Evolutionary conservation across 2,888 invertebrate species (phyloP), one percentile per base, ranked within the genome.

Genomic region (Meta bourneti): DNA sequence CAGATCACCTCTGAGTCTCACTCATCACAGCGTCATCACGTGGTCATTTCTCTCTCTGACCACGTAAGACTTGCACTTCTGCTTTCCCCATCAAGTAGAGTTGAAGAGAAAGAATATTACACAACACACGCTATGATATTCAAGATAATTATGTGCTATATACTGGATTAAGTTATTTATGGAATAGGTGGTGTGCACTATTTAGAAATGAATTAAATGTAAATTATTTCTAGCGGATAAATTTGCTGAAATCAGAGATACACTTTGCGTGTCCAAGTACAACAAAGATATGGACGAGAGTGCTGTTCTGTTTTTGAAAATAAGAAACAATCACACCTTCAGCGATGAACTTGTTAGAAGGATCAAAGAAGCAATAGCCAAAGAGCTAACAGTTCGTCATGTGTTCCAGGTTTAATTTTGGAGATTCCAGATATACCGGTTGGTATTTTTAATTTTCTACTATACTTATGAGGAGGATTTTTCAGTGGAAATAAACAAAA

Each of bases 361-460:
- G 51, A 94, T 96, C 8, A 95, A 95, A 91, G 94, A 94, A 4
- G 94, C 94, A 80, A 95, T 96, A 51, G 94, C 96, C 16, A 94
- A 94, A 69, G 94, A 95, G 81, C 94, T 96, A 90, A 95, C 96
- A 1, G 95, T 96, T 1, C 93, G 96, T 84, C 96, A 96, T 93
- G 95, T 96, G 95, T 96, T n/a, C 96, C 96, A 0, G 94, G 95
- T 80, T 91, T 95, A n/a, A 95, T 96, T 81, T 93, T 95, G 49
- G 94, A 94, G 13, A 95, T 95, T 52, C 93, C 94, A 9, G 96
- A 96, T 93, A 96, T 96, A 94, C 96, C 96, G 61, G 93, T 94
- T 74, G 20, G 13, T 20, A 19, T 11, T 34, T 9, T 48, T 74
- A 13, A 34, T 20, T 19, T n/a, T 16, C 16, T 5, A 61, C 13